Evolutionary conservation across 1,140 invertebrate species (phyloP).

Genomic region (Anastrepha obliqua): DNA sequence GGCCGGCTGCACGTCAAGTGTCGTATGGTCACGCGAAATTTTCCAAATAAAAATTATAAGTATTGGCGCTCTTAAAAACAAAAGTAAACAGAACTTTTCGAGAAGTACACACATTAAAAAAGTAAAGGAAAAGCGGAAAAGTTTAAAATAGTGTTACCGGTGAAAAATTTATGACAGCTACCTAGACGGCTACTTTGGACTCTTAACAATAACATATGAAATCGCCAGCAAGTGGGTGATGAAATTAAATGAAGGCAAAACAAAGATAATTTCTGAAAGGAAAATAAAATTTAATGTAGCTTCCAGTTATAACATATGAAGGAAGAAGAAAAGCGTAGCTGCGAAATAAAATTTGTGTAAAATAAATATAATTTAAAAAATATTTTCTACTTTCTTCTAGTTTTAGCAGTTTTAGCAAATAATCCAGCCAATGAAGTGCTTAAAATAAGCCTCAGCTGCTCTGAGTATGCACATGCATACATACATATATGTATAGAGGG

Average conservation of each 20-base stretch:
- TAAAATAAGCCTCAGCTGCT: no score
- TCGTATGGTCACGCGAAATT: neutral
- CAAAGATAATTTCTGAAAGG: neutral
- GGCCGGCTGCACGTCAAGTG: neutral
- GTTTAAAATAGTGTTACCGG: neutral
- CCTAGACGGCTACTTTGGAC: neutral
- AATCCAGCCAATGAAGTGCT: no score
- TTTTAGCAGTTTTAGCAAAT: no score
- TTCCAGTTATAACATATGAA: neutral
- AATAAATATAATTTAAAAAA: no score
- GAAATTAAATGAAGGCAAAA: neutral
- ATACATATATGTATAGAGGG: no score
- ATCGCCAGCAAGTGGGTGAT: neutral
- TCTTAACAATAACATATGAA: neutral
- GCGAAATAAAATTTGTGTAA: no score
- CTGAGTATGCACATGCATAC: no score
- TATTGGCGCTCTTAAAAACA: no score
- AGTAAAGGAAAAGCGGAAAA: neutral
- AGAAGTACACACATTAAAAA: neutral
- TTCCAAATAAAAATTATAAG: neutral
- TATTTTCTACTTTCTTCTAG: no score
- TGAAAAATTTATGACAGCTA: constrained; percentile 23
- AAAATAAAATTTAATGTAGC: neutral
- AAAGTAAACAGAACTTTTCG: neutral
- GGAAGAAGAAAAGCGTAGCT: no score